Conservation (phyloP, 2,113 vertebrate species). For the Passer montanus region DNA sequence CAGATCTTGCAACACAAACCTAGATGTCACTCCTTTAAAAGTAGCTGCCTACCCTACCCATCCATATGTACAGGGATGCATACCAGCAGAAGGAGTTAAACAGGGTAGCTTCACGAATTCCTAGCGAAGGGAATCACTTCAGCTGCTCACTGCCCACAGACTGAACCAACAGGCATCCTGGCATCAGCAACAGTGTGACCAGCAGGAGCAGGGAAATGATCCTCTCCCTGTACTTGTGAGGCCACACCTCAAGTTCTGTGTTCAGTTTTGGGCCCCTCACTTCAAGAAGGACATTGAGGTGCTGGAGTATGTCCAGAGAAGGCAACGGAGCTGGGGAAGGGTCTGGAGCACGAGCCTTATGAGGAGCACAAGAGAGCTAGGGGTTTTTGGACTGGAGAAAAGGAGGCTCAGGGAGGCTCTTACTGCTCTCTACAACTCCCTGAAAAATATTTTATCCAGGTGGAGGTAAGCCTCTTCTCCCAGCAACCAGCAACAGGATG, state of each 20-base stretch:
- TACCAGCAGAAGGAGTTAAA: background rate
- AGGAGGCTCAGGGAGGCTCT: background rate
- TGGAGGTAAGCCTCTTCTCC: background rate
- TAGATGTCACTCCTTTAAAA: background rate
- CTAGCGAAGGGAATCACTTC: background rate
- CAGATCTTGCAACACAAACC: background rate
- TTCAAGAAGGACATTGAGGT: background rate
- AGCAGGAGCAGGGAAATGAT: background rate
- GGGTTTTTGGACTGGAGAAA: background rate
- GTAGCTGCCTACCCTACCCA: background rate
- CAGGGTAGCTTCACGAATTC: background rate
- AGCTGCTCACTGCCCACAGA: background rate
- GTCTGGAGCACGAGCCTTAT: background rate
- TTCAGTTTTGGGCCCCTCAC: background rate
- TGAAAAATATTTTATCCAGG: background rate
- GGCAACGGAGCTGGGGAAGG: accelerated
- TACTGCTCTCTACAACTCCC: background rate
- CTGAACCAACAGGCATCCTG: background rate
- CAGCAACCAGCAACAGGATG: background rate
- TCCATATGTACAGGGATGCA: background rate
- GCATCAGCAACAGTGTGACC: background rate
- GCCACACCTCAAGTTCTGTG: accelerated
- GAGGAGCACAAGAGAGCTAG: background rate
- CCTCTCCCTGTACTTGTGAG: background rate
- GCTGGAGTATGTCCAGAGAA: background rate